These are phyloP conservation scores for Danio rerio DNA, from an alignment of 2,113 vertebrate species.

Conservation along the genomic window GRCz12tu NC_133193.1:7264501-7265000, in stretches of 20 bases:
- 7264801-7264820: conserved; percentile 41
- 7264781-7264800: not conserved
- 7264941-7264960: conserved; percentile 27
- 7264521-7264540: too few species aligned
- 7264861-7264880: conserved; percentile 29
- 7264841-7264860: conserved; percentile 30
- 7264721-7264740: not conserved
- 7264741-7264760: not conserved
- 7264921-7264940: conserved; percentile 42
- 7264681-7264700: too few species aligned
- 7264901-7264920: conserved; percentile 37
- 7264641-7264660: too few species aligned
- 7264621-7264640: too few species aligned
- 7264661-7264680: too few species aligned
- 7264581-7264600: too few species aligned
- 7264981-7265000: conserved; percentile 30
- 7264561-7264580: too few species aligned
- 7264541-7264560: too few species aligned
- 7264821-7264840: conserved; percentile 6
- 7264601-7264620: too few species aligned
- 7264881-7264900: conserved; percentile 24
- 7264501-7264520: too few species aligned
- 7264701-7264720: not conserved
- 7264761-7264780: conserved; percentile 25
- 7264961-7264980: conserved; percentile 33